Conservation (phyloP, 2,113 vertebrate genomes). For the Castor canadensis region DNA sequence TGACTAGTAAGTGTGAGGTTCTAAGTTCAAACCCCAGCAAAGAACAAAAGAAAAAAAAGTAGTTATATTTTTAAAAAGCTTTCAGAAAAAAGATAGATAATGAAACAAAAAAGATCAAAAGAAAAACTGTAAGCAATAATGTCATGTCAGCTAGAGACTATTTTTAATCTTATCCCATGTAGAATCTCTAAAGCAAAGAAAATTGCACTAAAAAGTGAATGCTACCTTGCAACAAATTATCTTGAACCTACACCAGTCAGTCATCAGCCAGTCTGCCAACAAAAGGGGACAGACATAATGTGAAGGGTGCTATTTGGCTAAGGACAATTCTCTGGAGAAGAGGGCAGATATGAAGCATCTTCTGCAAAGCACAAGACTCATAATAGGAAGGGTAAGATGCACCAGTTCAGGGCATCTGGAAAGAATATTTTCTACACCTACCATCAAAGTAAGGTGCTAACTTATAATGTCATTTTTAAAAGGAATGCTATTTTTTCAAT, state of each 20-base stretch:
- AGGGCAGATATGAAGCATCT: not conserved
- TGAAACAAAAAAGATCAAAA: not conserved
- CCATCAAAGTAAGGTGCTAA: not conserved
- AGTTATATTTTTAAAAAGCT: not conserved
- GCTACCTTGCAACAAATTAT: not conserved
- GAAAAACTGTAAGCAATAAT: not conserved
- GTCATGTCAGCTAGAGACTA: not conserved
- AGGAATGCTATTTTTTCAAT: not conserved
- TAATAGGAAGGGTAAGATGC: fast-evolving
- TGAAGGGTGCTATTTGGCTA: not conserved
- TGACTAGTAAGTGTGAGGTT: too few relatives aligned
- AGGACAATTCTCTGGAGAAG: not conserved
- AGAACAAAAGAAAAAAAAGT: too few relatives aligned
- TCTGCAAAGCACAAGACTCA: not conserved
- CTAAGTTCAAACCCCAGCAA: too few relatives aligned
- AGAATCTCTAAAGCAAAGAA: not conserved
- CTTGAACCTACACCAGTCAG: not conserved
- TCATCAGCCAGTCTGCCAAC: not conserved
- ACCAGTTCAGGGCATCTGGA: not conserved
- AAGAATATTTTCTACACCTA: not conserved
- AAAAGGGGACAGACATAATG: not conserved
- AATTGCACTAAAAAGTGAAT: not conserved
- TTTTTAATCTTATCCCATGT: not conserved
- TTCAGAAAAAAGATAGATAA: not conserved
- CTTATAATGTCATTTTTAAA: not conserved